Evolutionary conservation across 2,888 invertebrate genomes (phyloP).

Genomic region (Omphaloscelis lunosa): DNA sequence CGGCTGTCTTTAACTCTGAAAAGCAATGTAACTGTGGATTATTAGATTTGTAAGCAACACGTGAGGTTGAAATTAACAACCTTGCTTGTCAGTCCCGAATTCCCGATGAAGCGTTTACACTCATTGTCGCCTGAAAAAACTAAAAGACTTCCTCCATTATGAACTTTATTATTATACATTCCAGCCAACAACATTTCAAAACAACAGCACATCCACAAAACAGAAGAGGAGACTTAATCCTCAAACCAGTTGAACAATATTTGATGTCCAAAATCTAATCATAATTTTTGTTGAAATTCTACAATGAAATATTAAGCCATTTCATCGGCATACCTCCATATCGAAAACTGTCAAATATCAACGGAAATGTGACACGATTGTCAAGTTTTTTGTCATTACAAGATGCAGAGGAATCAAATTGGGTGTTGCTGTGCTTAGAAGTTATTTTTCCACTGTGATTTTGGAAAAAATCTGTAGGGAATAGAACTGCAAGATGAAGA

Average conservation of each 20-base stretch:
- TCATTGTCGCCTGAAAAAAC: neutral
- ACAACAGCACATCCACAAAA: slow-evolving; percentile 61
- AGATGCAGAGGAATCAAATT: slow-evolving; percentile 50
- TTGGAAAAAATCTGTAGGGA: neutral
- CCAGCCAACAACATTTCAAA: slow-evolving; percentile 44
- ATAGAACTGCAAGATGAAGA: neutral
- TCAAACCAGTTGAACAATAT: slow-evolving; percentile 68
- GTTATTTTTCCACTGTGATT: neutral
- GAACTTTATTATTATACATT: neutral
- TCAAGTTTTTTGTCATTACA: slow-evolving; percentile 77
- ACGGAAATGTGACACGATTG: slow-evolving; percentile 88
- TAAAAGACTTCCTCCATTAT: neutral
- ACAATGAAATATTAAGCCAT: slow-evolving; percentile 83
- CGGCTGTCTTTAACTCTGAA: neutral
- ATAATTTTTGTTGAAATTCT: slow-evolving; percentile 83
- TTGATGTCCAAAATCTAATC: slow-evolving; percentile 72
- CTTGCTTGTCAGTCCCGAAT: neutral
- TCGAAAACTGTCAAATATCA: slow-evolving; percentile 85
- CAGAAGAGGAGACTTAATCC: slow-evolving; percentile 73
- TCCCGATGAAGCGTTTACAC: too few relatives aligned
- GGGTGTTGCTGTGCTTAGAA: slow-evolving; percentile 36
- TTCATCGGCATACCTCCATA: slow-evolving; percentile 79
- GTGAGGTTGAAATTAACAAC: neutral
- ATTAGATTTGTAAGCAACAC: neutral
- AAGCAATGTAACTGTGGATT: neutral